Evolutionary conservation across 1,140 invertebrate genomes (phyloP), one percentile per base, ranked within the genome.

Genomic region (Acromyrmex echinatior): DNA sequence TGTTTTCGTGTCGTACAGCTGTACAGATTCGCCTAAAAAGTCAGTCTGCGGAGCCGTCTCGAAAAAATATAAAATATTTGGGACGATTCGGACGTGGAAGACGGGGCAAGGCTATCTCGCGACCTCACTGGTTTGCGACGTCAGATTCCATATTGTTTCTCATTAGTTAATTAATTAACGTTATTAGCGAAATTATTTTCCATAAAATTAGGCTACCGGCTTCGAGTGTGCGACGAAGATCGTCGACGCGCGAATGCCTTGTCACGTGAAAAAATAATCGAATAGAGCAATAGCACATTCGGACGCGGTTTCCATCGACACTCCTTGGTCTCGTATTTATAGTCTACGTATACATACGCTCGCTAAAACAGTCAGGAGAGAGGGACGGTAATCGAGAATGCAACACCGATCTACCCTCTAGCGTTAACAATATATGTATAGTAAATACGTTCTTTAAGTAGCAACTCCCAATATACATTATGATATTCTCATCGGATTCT

Each of bases 261-360:
- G 45, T 62, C 70, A 28, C 2, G 70, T 70, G 66, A 68, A 78
- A 68, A 58, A 35, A 87, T 82, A 81, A 89, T 66, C 84, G 60
- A 81, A 53, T 76, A 70, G 49, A 85, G 62, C 78, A 35, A 90
- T 85, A 63, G 49, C 58, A 85, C 45, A 14, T 53, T 87, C 51
- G 35, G 60, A 71, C 60, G 65, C 66, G 60, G 66, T 81, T 49
- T 58, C 18, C 31, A 66, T 88, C 89, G 87, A 90, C 85, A 81
- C 90, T 87, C 85, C 90, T 89, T 91, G 87, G 77, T 66, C 86
- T 91, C 80, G 56, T 86, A 66, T 87, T 87, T 89, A 91, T 58
- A 91, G 86, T 88, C 66, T 91, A 88, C 25, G 56, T 76, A 62
- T 82, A 65, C 60, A 73, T 80, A 79, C 68, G 45, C 28, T 78